Conservation (phyloP, 2,888 invertebrate species). For the Agriopis marginaria region DNA sequence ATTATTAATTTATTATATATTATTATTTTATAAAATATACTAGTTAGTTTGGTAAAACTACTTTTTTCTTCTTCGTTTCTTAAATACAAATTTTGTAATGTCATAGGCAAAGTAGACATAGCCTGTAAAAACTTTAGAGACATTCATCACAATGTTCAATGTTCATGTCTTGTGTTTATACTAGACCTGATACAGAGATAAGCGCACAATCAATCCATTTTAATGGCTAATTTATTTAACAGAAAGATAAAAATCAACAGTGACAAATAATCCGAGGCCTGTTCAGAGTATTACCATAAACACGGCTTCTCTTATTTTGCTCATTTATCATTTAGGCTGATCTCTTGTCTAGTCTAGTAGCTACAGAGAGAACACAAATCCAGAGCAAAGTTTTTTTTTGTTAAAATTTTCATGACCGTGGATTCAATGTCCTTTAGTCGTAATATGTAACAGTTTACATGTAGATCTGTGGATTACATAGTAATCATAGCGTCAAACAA, state of each 20-base stretch:
- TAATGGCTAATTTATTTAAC: conserved; percentile 32
- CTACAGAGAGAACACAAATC: not conserved
- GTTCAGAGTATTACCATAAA: conserved; percentile 27
- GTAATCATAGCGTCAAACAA: too few species aligned
- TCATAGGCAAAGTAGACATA: too few species aligned
- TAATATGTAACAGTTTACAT: too few species aligned
- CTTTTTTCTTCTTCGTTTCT: too few species aligned
- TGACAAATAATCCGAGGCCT: conserved; percentile 19
- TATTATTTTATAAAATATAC: too few species aligned
- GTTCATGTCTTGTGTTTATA: conserved; percentile 3
- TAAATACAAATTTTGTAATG: too few species aligned
- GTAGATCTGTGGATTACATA: too few species aligned
- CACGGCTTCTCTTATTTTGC: conserved; percentile 21
- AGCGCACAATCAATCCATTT: conserved; percentile 25
- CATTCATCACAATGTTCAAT: conserved; percentile 1
- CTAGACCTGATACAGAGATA: conserved; percentile 21
- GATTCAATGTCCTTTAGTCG: too few species aligned
- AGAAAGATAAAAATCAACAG: conserved; percentile 26
- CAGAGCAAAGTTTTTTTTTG: too few species aligned
- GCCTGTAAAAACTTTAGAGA: not conserved
- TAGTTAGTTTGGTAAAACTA: too few species aligned
- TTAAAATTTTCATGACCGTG: too few species aligned
- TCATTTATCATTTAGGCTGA: conserved; percentile 27
- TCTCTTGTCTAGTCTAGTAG: conserved; percentile 9
- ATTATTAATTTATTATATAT: too few species aligned